Evolutionary conservation across 2,113 vertebrate species (phyloP), one percentile per base, ranked within the genome.

Genomic region (Trichechus manatus): DNA sequence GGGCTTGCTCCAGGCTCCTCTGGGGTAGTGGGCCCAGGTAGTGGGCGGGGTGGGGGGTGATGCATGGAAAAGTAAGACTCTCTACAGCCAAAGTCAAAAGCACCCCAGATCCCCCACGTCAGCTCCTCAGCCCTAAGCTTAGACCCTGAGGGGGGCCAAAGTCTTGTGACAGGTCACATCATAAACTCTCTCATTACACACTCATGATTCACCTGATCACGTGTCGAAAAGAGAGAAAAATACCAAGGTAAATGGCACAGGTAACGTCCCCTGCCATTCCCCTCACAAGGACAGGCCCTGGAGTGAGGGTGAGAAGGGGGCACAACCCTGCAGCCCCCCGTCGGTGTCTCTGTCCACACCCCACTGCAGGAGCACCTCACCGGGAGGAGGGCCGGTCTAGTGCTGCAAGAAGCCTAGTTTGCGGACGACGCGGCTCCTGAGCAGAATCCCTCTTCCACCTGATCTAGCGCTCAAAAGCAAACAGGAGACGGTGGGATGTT

Each of bases 31-130:
- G 9, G 17, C 7, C 23, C 14, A 10, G 70, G 63, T 3, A 42
- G 56, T 0, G 1, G 27, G 4, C 15, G 17, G 61, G 31, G 36
- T 2, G 4, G 20, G 39, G 13, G 23, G 11, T 15, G 9, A 80
- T 0, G 17, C 25, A 56, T 3, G 15, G 44, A n/a, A 50, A 22
- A 83, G 29, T 4, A 19, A 91, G 17, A 9, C 4, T 82, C 33
- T 56, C 39, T 14, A 2, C 6, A 47, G 42, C 61, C 20, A 33
- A 44, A 80, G 22, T 20, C 39, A 56, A 44, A 47, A 4, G 11
- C 10, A 31, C 56, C 42, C n/a, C 23, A 31, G 11, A 61, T 3
- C 13, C n/a, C 78, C 39, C 8, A 0, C 0, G 0, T 20, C 61
- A 56, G 31, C 25, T 17, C 10, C 33, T 31, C 19, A 22, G 59